Evolutionary conservation across 2,797 vertebrate species (phyloP), one percentile per base, ranked within the genome.

Genomic region (Helostoma temminkii): DNA sequence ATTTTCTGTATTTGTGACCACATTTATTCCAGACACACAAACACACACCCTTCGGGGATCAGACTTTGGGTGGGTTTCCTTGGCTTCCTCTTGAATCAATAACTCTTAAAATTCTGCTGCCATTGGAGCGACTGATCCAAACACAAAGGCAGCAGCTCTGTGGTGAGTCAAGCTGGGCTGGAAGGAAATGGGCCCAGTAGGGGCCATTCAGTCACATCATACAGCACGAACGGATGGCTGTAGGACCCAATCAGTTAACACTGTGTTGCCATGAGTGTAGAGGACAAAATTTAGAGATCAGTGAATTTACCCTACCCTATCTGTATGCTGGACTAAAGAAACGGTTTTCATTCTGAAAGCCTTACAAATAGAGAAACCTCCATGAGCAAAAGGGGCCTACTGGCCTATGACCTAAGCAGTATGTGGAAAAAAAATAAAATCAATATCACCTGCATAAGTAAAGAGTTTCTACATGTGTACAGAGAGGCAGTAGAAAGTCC

Each of bases 171-270:
- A 57, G 52, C 15, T 12, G 6, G 45, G n/a, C 9, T 5, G 62
- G 57, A 67, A 67, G 57, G 74, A 67, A 78, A 41, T 8, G 58
- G 58, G 19, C 15, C 41, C 53, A 25, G 43, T 43, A 10, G 57
- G 46, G 53, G 21, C 32, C 16, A 10, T 1, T 8, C 22, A 3
- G 26, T 41, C 28, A 1, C 5, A 36, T 58, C 21, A 3, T 28
- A 10, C 41, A 48, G 49, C 37, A 39, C 5, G 14, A 15, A 39
- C 1, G 15, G 15, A 6, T 5, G 16, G 15, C 5, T 49, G 47
- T 18, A 28, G 49, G 6, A 34, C 32, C 9, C 7, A 34, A 8
- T 34, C 2, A 10, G 2, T 34, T 6, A 9, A 8, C 6, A 32
- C 9, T 32, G 8, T 34, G 7, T 34, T 9, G 32, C 32, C 32